Base-by-base conservation (phyloP, 2,888 invertebrate genomes). In the Seira musarum region DNA sequence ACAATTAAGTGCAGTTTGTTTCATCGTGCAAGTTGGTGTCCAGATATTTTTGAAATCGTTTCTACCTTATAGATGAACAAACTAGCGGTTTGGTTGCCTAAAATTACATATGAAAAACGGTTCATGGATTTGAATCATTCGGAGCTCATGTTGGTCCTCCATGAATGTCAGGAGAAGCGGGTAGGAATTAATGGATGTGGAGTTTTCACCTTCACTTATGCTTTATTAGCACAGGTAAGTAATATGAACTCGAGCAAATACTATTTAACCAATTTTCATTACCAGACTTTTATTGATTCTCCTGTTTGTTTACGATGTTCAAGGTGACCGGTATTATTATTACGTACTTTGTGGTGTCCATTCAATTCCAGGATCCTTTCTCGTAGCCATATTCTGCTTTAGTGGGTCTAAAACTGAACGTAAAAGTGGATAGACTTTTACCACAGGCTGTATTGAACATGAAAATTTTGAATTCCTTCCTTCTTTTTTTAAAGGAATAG, bases 181-280 rank as follows among this genome's bases (percentile, higher is more conserved):
- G 35, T 79, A 0, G 40, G 72, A 10, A 63, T 79, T 6, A 67
- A 19, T 17, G 79, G 79, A n/a, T 72, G 53, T 46, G 40, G 68
- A 22, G 15, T 49, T 1, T 72, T 72, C 19, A 67, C 79, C 15
- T 22, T 73, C 15, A 73, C 79, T 0, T 79, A 79, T 30, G 72
- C 79, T 2, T 24, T 35, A 1, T 22, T 68, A 10, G 79, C 79
- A 17, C 72, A 79, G 79, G 79, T 79, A 30, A 30, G n/a, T n/a
- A n/a, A n/a, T n/a, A n/a, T n/a, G n/a, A n/a, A n/a, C n/a, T n/a
- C n/a, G n/a, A n/a, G n/a, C n/a, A n/a, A n/a, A n/a, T n/a, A n/a
- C n/a, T n/a, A n/a, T n/a, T n/a, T n/a, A n/a, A n/a, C n/a, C n/a
- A n/a, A n/a, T n/a, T n/a, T n/a, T n/a, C n/a, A n/a, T n/a, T n/a